Conservation (phyloP, 2,113 vertebrate species). For the Hypomesus transpacificus region DNA sequence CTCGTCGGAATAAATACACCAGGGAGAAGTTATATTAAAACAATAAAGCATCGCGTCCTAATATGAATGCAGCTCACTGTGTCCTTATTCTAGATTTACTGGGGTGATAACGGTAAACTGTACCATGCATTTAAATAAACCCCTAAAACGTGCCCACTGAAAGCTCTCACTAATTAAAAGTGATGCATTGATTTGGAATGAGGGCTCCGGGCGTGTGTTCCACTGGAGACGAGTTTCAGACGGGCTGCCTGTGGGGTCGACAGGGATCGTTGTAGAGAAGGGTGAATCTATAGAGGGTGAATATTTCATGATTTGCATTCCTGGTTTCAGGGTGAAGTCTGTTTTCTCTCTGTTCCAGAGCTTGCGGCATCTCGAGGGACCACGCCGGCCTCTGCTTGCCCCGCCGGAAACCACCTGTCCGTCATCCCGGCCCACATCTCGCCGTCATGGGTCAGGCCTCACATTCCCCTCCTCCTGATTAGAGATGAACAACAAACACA, state of each 20-base stretch:
- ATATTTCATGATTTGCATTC: constrained; percentile 28
- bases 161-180: not conserved
- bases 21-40: constrained; percentile 1
- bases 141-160: not conserved
- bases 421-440: constrained; percentile 66
- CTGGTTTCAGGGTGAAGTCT: constrained; percentile 4
- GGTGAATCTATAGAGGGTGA: constrained; percentile 12
- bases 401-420: constrained; percentile 34
- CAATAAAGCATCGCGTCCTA: not conserved
- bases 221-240: not conserved
- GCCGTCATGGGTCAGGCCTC: constrained; percentile 77
- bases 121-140: not conserved
- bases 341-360: constrained; percentile 42
- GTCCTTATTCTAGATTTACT: not conserved
- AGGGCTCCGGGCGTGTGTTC: too few species aligned
- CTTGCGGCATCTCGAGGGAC: constrained; percentile 27
- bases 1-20: not conserved
- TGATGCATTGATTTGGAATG: not conserved
- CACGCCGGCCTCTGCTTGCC: constrained; percentile 3
- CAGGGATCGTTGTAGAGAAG: not conserved
- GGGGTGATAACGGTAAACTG: not conserved
- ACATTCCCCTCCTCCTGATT: not conserved
- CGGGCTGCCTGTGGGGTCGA: not conserved
- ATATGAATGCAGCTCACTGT: not conserved
- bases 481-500: not conserved